Evolutionary conservation across 2,113 vertebrate species (phyloP), one percentile per base, ranked within the genome.

Genomic region (Percopsis transmontana): DNA sequence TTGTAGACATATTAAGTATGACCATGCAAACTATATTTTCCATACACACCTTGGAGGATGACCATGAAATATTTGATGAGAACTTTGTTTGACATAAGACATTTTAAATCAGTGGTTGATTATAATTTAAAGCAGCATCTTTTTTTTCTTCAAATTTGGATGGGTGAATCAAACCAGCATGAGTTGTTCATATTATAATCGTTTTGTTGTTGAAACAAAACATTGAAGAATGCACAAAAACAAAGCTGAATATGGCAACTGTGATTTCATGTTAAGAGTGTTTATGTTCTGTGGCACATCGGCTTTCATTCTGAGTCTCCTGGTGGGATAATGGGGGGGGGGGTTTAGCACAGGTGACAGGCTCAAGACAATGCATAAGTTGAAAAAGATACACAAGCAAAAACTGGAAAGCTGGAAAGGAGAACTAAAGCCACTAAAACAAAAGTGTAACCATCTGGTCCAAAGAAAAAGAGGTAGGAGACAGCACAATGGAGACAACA

Each of bases 391-490:
- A 14, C 12, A 14, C 24, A 14, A 24, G 50, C 64, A 57, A 45
- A 23, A 59, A 24, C 16, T 74, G 27, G 40, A 53, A 23, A 13
- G 58, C 21, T 56, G 41, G n/a, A 63, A 74, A 57, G 16, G 8
- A 74, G 11, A 18, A 63, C 21, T 53, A 24, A 23, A 66, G 18
- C 7, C 38, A 47, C 0, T 44, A 27, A 44, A 65, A 56, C 41
- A 44, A 47, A 56, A 72, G 70, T 57, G 54, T 38, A 69, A 81
- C 77, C 89, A 91, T 91, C 83, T 91, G 86, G 81, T 80, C 72
- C 69, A 76, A 56, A 66, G 66, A 77, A 56, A 68, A 64, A 74
- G 69, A 62, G 60, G 70, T 55, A 56, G 50, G 61, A 33, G 21
- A 23, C 54, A 85, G 59, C 18, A 51, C 54, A 64, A 51, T 47